Base-by-base conservation (phyloP, 2,113 vertebrate species). In the Hippocampus barbouri region DNA sequence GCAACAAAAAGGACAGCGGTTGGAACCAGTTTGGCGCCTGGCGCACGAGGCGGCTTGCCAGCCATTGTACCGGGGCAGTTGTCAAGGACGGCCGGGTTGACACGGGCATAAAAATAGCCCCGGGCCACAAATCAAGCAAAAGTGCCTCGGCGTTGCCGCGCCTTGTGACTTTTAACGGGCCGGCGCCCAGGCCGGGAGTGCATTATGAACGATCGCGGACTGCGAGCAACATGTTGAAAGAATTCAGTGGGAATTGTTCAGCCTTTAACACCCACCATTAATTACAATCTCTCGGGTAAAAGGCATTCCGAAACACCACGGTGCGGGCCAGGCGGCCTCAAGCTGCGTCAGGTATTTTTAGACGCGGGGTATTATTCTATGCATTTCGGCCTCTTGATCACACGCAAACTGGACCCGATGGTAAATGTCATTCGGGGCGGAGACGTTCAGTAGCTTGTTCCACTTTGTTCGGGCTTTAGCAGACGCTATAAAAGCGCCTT, bases 231-330 rank as follows among this genome's bases (percentile, higher is more conserved):
- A 74, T 63, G 62, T 63, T 71, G 59, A 63, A 74, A 69, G 60
- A 79, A 80, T 79, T 86, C 83, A 83, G 71, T 82, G 71, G 80
- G 79, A 84, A 86, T 78, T 87, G 84, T 87, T 86, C 6, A 54
- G 54, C 59, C 66, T 64, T 78, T 81, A 68, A 66, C 20, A 47
- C 43, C 75, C n/a, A 21, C 64, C 57, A 74, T 79, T 75, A 68
- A 80, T 75, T 78, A 25, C 63, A 47, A 70, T 77, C 49, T 70
- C 20, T 20, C 40, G 78, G 79, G 61, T 16, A 54, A 62, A 75
- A 72, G 80, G 83, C 74, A 83, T 79, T 83, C 45, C 60, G 78
- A 83, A 74, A 61, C 66, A 51, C 34, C 57, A 74, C 72, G 15
- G 66, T 38, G 69, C 69, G n/a, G 38, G 62, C 3, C 38, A 14